A percentile compares a stretch with the other conserved stretches of the same genome.
Conservation (phyloP, 2,797 vertebrate species). For the Clamator glandarius region DNA sequence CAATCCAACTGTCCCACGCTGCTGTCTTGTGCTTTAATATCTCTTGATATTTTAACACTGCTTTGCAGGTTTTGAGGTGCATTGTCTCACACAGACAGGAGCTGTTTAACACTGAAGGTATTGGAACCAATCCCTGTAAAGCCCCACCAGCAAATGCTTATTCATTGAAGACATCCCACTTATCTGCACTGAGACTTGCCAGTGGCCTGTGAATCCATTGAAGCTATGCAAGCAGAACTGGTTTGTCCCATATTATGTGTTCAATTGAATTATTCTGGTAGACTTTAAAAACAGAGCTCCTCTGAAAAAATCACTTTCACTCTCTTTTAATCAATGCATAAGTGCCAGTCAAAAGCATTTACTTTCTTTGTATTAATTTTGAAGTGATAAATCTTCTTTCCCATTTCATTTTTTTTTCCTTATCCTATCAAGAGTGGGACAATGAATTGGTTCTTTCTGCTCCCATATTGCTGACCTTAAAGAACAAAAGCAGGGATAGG, state of each 20-base stretch:
- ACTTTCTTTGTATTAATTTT: neutral
- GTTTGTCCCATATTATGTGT: neutral
- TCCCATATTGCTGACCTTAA: neutral
- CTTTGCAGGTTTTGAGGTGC: neutral
- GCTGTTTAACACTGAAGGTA: neutral
- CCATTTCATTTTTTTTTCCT: neutral
- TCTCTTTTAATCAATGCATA: neutral
- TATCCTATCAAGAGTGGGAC: neutral
- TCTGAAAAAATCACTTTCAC: neutral
- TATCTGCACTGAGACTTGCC: neutral
- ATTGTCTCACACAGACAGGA: neutral
- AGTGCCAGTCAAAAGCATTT: neutral
- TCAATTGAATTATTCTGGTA: neutral
- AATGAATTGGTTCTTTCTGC: neutral
- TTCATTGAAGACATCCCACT: neutral
- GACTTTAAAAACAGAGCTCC: neutral
- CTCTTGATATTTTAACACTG: neutral
- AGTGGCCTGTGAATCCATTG: neutral
- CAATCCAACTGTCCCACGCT: neutral
- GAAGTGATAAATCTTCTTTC: neutral
- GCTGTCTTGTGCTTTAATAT: neutral
- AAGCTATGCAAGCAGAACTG: neutral
- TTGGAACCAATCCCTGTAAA: neutral
- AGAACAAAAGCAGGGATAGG: neutral
- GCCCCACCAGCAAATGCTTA: neutral